Evolutionary conservation across 2,888 invertebrate species (phyloP), one percentile per base, ranked within the genome.

Genomic region (Gonocerus acuteangulatus): DNA sequence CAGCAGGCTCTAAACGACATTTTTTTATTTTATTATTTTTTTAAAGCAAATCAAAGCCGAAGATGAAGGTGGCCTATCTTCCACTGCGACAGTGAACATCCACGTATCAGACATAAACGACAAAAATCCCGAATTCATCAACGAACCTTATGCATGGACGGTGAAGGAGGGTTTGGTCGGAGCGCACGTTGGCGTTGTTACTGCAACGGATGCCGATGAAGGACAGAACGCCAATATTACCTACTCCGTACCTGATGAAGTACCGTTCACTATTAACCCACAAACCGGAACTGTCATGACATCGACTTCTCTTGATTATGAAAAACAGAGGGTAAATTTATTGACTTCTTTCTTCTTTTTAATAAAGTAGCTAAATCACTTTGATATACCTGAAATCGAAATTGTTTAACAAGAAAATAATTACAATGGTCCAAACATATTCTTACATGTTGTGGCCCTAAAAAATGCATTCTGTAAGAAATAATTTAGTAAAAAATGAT

Each of bases 51-150:
- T 94, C 54, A 86, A 82, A 76, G 92, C 92, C 0, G 90, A 90
- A 74, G 93, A 93, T 71, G 84, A 86, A 21, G 91, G 90, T 1
- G 88, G 86, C 47, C 74, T 92, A 36, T 83, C 86, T 0, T 88
- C 86, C 69, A 89, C 87, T 1, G 86, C 89, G 0, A 89, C 88
- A 0, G 87, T 93, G 0, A 90, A 91, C 70, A 87, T 94, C 60
- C 87, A 86, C 71, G 89, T 94, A 1, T 89, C 90, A 0, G 94
- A 94, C 70, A 89, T 92, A 65, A 93, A 93, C 71, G 93, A 94
- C 71, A 90, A 92, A 70, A 92, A 91, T 73, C 93, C 93, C 0
- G 88, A 87, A 71, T 94, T 93, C 71, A 82, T 87, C n/a, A 81
- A 82, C 57, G 79, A 87, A 66, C 88, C 89, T 0, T 93, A 93